Base-by-base conservation (phyloP, 2,888 invertebrate genomes). In the Pollenia amentaria region DNA sequence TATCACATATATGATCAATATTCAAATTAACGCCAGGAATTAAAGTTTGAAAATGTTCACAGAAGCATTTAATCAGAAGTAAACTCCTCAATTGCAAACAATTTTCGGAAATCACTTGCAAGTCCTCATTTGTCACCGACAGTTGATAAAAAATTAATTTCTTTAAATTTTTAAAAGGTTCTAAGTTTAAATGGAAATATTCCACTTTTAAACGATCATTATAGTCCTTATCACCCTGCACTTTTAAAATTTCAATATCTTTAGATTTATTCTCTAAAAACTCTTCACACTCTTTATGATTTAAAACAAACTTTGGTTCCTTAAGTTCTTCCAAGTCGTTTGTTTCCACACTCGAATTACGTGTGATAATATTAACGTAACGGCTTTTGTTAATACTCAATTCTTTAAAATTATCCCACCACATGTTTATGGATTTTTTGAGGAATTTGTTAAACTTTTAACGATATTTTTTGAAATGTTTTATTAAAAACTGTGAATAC, bases 51-150 rank as follows among this genome's bases (percentile, higher is more conserved):
- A 72, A 65, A 42, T 83, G 48, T 18, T 72, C 14, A 18, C 83
- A 77, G 14, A 64, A 77, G 51, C 83, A 83, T 77, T 83, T 57
- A 6, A 83, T 65, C 21, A 83, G 18, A 16, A 57, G 55, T 2
- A 83, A 29, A 40, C 70, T 65, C 29, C 3, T 16, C 14, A 83
- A 42, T 21, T 77, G 77, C 3, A 3, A 4, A 48, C 77, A 83
- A 42, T 72, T 57, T 18, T 21, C 0, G 0, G 8, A 44, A 12
- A 83, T 38, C 0, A 48, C 21, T 18, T 57, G 11, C 3, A 83
- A 6, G 57, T 70, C 57, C 11, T 72, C 77, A 83, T 83, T 40
- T 10, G 70, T 72, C 11, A 83, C 16, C 0, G 21, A 14, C 65
- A 55, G 72, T 48, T 55, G 55, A 16, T 57, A n/a, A 21, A 48